A percentile compares a stretch with the other conserved stretches of the same genome.
phyloP scores from a whole-genome alignment of 92 coral and sea anemone species.

The Parazoanthus swiftii region DNA sequence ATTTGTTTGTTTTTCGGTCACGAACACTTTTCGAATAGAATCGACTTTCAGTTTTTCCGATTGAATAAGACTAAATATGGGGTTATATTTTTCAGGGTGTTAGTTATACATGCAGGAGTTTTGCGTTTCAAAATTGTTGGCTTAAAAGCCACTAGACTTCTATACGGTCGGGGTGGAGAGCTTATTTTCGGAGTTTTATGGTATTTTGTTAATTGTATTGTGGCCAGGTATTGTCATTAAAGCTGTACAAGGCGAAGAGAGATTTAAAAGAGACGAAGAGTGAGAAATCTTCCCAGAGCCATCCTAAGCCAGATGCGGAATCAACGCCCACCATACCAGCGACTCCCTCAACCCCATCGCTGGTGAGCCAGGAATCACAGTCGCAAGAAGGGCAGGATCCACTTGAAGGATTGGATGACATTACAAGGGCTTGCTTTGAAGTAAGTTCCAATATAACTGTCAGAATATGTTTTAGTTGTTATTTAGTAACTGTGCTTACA shows the following conservation, averaged over 20 bases:
- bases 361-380: slow-evolving; percentile 26
- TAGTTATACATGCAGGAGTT: no score
- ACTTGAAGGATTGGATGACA: slow-evolving; percentile 78
- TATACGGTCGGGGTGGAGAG: no score
- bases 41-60: no score
- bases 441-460: slow-evolving; percentile 31
- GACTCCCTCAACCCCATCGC: slow-evolving; percentile 37
- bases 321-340: slow-evolving; percentile 38
- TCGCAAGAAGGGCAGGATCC: slow-evolving; percentile 66
- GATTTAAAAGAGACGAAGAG: slow-evolving; percentile 8
- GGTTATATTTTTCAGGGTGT: no score
- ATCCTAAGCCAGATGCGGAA: slow-evolving; percentile 1
- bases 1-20: no score
- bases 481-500: no score
- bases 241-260: slow-evolving; percentile 70
- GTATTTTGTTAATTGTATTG: neutral
- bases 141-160: no score
- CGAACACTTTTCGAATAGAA: no score
- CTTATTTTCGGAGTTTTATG: neutral
- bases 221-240: slow-evolving; percentile 81
- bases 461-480: no score
- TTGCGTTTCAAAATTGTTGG: no score
- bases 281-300: slow-evolving; percentile 8
- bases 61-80: no score
- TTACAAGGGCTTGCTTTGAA: slow-evolving; percentile 79